These are phyloP conservation scores for Diadumene lineata DNA, from an alignment of 92 coral and sea anemone species.

Conservation along the genomic window DNA sequence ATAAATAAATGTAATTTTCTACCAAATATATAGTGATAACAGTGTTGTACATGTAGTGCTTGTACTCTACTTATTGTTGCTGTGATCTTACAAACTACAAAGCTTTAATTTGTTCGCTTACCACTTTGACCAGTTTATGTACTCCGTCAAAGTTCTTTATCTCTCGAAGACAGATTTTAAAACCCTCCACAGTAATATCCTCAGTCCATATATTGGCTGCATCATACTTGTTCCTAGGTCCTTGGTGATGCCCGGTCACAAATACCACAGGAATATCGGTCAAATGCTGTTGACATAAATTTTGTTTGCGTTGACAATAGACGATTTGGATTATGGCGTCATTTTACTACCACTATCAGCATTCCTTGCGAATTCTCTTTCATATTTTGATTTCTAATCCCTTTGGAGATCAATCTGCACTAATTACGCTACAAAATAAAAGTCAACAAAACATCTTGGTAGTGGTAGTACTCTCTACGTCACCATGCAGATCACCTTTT, in stretches of 20 bases:
- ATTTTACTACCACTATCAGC: no score
- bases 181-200: slow-evolving; percentile 50
- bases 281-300: slow-evolving; percentile 25
- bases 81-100: not conserved
- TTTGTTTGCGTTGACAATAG: not conserved
- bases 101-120: slow-evolving; percentile 9
- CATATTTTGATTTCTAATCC: no score
- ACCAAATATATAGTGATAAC: not conserved
- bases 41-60: not conserved
- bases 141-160: slow-evolving; percentile 68
- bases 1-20: not conserved
- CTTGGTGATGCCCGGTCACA: slow-evolving; percentile 55
- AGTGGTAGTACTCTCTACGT: no score
- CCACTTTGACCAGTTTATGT: slow-evolving; percentile 63
- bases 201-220: slow-evolving; percentile 72
- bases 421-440: no score
- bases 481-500: not conserved
- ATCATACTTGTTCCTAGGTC: slow-evolving; percentile 48
- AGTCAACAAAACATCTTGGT: no score
- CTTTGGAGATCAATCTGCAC: no score
- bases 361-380: no score
- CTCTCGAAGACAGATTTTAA: slow-evolving; percentile 67
- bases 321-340: no score
- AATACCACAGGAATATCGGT: slow-evolving; percentile 51
- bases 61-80: not conserved